Conservation (phyloP, 2,888 invertebrate genomes). For the Euplexia lucipara region DNA sequence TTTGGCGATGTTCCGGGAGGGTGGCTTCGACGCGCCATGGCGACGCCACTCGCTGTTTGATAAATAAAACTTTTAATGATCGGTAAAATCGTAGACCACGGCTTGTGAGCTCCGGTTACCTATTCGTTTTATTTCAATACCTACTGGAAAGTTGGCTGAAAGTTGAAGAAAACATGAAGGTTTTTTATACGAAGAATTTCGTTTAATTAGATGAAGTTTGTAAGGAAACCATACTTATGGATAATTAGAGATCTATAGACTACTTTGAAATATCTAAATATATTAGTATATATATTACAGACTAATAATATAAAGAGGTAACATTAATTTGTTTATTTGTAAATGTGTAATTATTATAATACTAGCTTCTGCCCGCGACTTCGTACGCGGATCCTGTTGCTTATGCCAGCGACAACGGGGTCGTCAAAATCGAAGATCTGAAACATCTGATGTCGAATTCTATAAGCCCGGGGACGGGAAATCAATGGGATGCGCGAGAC, state of each 20-base stretch:
- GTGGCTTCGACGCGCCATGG: constrained; percentile 62
- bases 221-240: not conserved
- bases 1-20: constrained; percentile 68
- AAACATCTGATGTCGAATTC: too few species aligned
- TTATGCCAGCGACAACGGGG: too few species aligned
- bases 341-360: too few species aligned
- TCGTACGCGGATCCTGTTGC: too few species aligned
- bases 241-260: not conserved
- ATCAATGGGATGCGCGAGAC: too few species aligned
- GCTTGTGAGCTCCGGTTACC: constrained; percentile 24
- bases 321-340: too few species aligned
- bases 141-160: constrained; percentile 21
- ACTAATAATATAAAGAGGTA: too few species aligned
- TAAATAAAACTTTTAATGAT: constrained; percentile 68
- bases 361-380: too few species aligned
- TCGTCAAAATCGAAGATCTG: too few species aligned
- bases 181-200: constrained; percentile 19
- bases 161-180: constrained; percentile 3
- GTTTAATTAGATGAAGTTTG: constrained; percentile 12
- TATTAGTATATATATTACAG: too few species aligned
- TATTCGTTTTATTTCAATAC: constrained; percentile 35
- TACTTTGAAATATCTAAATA: too few species aligned
- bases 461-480: too few species aligned
- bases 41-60: constrained; percentile 59
- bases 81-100: constrained; percentile 42